Evolutionary conservation across 2,113 vertebrate genomes (phyloP), one percentile per base, ranked within the genome.

Genomic region (Platichthys flesus): DNA sequence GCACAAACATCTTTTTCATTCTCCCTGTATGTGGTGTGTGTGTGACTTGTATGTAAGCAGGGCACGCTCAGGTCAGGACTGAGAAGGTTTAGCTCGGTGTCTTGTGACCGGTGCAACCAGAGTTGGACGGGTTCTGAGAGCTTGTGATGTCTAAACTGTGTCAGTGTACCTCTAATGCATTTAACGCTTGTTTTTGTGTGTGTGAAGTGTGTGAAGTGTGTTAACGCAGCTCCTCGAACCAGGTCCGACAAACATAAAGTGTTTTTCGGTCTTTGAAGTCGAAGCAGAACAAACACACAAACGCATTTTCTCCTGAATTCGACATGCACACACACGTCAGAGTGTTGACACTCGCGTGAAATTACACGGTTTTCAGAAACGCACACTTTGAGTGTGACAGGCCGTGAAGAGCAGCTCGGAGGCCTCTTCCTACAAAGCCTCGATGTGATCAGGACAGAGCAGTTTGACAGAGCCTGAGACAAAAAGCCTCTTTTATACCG

Each of bases 101-200:
- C 83, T 83, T 78, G 78, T 89, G 85, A 89, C 85, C 76, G 23
- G 24, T 35, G 26, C 9, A 9, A 56, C 49, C 60, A 3, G 66
- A 82, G 37, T 65, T 16, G 16, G 40, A 40, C 9, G 26, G 20
- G 24, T 20, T 21, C 6, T 18, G 6, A 24, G 31, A 45, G 52
- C 80, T 71, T 80, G 67, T 74, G 82, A 79, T 83, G 62, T 76
- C 55, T 84, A 52, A 87, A 87, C 79, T 47, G 63, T 63, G 58
- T 85, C 87, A 86, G 79, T 71, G 35, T 31, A 13, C 40, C 2
- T 54, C 70, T 76, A 49, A 86, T 75, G 64, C 42, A 71, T 79
- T 87, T 77, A 75, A 47, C 18, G 54, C 61, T 61, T 57, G 37
- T 61, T 74, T 78, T 21, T 2, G 5, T 28, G 1, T 52, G 7